Evolutionary conservation across 2,797 vertebrate genomes (phyloP).

Genomic region (Saguinus oedipus): DNA sequence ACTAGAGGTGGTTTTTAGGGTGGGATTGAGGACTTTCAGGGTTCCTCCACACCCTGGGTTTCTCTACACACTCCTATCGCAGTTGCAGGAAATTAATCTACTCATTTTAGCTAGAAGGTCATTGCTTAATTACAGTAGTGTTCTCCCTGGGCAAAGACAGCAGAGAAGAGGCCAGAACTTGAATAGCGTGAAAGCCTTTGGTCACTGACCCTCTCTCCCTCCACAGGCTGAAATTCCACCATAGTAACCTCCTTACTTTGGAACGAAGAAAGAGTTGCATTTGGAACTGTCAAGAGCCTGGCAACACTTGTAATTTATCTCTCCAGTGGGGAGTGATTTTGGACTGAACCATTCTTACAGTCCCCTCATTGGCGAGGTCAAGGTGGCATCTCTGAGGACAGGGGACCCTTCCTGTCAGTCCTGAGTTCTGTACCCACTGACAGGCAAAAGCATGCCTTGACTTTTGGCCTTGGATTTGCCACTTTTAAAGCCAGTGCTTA

Average conservation of each 20-base stretch:
- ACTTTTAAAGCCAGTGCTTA: neutral
- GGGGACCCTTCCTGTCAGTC: too few relatives aligned
- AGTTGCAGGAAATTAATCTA: neutral
- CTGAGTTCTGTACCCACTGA: neutral
- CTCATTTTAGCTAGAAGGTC: neutral
- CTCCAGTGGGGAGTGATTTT: too few relatives aligned
- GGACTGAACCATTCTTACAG: too few relatives aligned
- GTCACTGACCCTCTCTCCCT: neutral
- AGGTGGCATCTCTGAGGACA: neutral
- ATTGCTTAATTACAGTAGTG: neutral
- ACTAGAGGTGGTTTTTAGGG: neutral
- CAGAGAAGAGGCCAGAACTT: neutral
- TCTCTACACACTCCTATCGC: neutral
- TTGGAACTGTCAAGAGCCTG: neutral
- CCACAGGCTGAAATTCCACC: neutral
- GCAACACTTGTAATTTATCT: neutral
- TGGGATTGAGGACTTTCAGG: neutral
- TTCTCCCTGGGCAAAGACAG: neutral
- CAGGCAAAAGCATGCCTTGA: neutral
- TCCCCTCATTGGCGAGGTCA: neutral
- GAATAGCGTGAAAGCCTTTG: neutral
- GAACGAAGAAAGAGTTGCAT: neutral
- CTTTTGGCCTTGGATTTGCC: neutral
- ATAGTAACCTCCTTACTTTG: neutral
- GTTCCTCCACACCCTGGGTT: neutral